Base-by-base conservation (phyloP, 2,888 invertebrate genomes). In the Tachina fera region DNA sequence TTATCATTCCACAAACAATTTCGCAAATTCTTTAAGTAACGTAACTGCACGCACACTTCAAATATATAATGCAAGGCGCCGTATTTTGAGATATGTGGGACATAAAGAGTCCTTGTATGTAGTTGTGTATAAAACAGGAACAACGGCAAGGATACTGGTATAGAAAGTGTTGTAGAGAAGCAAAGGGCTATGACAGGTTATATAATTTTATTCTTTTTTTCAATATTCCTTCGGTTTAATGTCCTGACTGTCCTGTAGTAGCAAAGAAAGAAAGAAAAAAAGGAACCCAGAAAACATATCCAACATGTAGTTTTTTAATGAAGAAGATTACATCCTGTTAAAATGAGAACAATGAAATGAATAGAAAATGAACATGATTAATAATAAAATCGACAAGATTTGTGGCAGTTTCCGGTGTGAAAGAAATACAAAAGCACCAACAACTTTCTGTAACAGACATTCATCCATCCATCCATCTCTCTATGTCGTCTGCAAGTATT, bases 361-460 rank as follows among this genome's bases (percentile, higher is more conserved):
- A 39, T 41, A 49, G 11, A 70, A 51, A 71, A 70, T 74, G 45
- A 45, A 22, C 10, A 41, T 51, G 43, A 53, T 45, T 43, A 14
- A 47, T 9, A 67, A 60, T 4, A 14, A 74, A 51, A 80, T 45
- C 22, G 47, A 67, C n/a, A 75, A 60, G 74, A 71, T 71, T 75
- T 71, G 82, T 65, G 43, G 75, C 74, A 82, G 72, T 75, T 75
- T 85, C 82, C 82, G 75, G 78, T 67, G 71, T 65, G n/a, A 63
- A 53, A 31, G 47, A 72, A 43, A 68, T 10, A n/a, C 31, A 22
- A 22, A 47, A 39, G 19, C 14, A 51, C 39, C 22, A 31, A 31
- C 9, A 49, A 45, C 11, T 41, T 53, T 22, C 60, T 51, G 9
- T 1, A 31, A 19, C 41, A 56, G 11, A 8, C 13, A 39, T n/a